Evolutionary conservation across 2,113 vertebrate species (phyloP).

Genomic region (Dolichotis patagonum): DNA sequence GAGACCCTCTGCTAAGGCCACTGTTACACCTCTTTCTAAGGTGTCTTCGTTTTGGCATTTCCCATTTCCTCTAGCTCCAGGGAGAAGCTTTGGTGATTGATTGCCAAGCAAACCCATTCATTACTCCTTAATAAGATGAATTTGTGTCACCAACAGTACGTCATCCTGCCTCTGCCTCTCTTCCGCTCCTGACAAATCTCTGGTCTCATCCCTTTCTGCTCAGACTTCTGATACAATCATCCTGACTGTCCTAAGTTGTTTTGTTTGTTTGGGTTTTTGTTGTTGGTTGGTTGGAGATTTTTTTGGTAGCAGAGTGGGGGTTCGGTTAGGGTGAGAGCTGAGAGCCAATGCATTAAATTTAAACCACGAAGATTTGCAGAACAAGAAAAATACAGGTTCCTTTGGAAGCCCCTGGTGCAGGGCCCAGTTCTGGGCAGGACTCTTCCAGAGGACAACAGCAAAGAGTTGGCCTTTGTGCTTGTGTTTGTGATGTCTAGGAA

Average conservation of each 20-base stretch:
- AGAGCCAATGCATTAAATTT: not conserved
- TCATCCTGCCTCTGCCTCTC: not conserved
- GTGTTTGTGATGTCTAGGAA: not conserved
- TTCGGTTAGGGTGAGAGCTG: not conserved
- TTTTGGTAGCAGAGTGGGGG: not conserved
- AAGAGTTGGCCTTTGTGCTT: not conserved
- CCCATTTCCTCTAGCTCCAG: not conserved
- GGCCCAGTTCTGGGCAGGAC: not conserved
- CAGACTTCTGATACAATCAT: not conserved
- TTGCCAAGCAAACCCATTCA: not conserved
- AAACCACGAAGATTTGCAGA: not conserved
- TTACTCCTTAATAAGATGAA: conserved; percentile 42
- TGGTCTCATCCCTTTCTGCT: not conserved
- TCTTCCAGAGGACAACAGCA: not conserved
- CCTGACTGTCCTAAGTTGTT: not conserved
- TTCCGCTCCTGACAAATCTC: rapidly evolving
- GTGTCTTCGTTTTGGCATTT: rapidly evolving
- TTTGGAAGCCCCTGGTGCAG: not conserved
- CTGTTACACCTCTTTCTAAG: not conserved
- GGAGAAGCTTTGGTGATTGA: not conserved
- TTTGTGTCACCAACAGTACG: not conserved
- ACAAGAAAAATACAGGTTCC: too few relatives aligned
- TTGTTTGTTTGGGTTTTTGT: not conserved
- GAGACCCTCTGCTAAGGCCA: not conserved
- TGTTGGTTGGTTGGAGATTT: not conserved